Base-by-base conservation (phyloP, 2,113 vertebrate species). In the Gracilinanus agilis region DNA sequence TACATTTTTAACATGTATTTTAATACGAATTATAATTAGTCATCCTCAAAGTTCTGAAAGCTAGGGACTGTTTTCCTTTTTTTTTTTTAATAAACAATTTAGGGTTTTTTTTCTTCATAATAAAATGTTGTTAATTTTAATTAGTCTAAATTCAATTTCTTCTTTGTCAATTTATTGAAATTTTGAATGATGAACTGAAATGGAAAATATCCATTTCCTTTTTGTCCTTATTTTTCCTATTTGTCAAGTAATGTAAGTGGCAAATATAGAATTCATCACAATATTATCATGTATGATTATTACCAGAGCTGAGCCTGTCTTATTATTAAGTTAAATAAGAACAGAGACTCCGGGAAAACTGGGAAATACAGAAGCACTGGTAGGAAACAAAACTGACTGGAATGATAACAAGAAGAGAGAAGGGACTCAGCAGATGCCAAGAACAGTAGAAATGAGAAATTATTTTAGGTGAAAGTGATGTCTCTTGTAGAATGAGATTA, bases 241-340 rank as follows among this genome's bases (percentile, higher is more conserved):
- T 90, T 54, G 12, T 55, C 10, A 95, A 40, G 89, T 90, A 49
- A 89, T 93, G 44, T 21, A 91, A 56, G 54, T 88, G 24, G 91
- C 53, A 19, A 58, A 44, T 88, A 9, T 2, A 44, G 13, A 58
- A 88, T 93, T 96, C 55, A 4, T 92, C 94, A 83, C 24, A 92
- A 58, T 29, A n/a, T 91, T 92, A 53, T 13, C n/a, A 88, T 95
- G 94, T 94, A 40, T 91, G 13, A 44, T 91, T 3, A 54, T 91
- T 93, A 53, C 56, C 93, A 90, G 8, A 21, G 44, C 58, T 34
- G 29, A 61, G 58, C 29, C 56, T 67, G 27, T 29, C 58, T 67
- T 27, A 67, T 67, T 29, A 67, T 67, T 67, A 29, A 34, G 58
- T 67, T 67, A 67, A 67, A 67, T 34, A 67, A 34, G 10, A 67